phyloP scores from a whole-genome alignment of 2,113 vertebrate species.

The Euleptes europaea region DNA sequence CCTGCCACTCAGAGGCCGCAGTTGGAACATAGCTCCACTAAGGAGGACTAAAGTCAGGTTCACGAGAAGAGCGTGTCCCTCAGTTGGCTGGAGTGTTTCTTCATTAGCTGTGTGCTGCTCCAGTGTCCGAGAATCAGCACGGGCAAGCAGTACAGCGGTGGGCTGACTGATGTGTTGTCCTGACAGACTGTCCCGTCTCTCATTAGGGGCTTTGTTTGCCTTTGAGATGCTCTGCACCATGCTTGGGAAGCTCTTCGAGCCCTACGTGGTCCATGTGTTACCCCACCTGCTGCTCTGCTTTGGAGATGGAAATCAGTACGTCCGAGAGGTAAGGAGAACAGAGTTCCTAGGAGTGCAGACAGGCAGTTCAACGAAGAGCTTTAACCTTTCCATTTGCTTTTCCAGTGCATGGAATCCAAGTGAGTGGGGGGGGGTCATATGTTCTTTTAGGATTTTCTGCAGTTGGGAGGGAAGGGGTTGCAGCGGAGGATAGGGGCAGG shows the following conservation, averaged over 20 bases:
- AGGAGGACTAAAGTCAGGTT: neutral
- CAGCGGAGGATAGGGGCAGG: too few species aligned
- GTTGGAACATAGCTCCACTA: neutral
- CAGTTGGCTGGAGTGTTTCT: neutral
- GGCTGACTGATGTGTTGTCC: neutral
- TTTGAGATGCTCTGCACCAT: constrained; percentile 99
- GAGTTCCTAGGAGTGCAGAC: neutral
- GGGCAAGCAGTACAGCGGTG: neutral
- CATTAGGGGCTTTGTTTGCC: constrained; percentile 91
- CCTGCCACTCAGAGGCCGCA: neutral
- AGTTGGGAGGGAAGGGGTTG: too few species aligned
- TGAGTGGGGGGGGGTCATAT: too few species aligned
- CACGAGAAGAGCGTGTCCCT: too few species aligned
- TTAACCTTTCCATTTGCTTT: too few species aligned
- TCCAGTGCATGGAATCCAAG: too few species aligned
- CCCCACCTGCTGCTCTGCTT: constrained; percentile 97
- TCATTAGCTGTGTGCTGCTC: neutral
- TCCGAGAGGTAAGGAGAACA: constrained; percentile 90
- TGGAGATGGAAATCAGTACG: constrained; percentile 97
- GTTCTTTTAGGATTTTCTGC: too few species aligned
- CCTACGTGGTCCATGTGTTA: constrained; percentile 94
- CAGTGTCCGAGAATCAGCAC: neutral
- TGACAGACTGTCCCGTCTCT: constrained; percentile 4
- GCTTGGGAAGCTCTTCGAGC: constrained; percentile 97
- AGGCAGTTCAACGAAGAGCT: too few species aligned